Evolutionary conservation across 1,140 invertebrate genomes (phyloP), one percentile per base, ranked within the genome.

Genomic region (Scaptomyza graminum): DNA sequence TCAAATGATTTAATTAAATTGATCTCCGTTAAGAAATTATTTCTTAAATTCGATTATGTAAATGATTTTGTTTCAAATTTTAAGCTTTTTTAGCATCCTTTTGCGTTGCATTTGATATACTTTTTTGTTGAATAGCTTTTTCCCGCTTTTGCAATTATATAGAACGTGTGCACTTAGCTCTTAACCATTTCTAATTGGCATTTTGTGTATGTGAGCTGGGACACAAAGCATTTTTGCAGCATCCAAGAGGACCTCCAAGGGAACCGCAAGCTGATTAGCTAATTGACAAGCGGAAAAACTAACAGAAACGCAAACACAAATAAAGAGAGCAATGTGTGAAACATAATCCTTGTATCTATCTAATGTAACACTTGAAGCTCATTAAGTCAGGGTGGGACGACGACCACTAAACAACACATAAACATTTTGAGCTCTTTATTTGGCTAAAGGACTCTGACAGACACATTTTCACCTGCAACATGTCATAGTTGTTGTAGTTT

Each of bases 191-290:
- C 25, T 47, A 44, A 63, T 60, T 63, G n/a, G 2, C 16, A 11
- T 18, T 51, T 39, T 2, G 11, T 16, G 9, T 34, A 43, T 16
- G 2, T 16, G 6, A 3, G 43, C 25, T 55, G 5, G 31, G 6
- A 13, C 3, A 8, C 6, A 51, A 59, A 50, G 34, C 15, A 43
- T 3, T 12, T 49, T 12, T 9, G 16, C 8, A 11, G 2, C 11
- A 61, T 28, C 39, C 9, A 44, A 62, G n/a, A n/a, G n/a, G n/a
- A n/a, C n/a, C n/a, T 28, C 39, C 9, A 49, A 37, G 28, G 8
- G 18, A 13, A 34, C 31, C 61, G 16, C 77, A 74, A 83, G 66
- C 70, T 74, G 70, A 83, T 82, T 83, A 81, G 52, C 79, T 82
- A 82, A 82, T 83, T 78, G 66, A 64, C 60, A 59, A 68, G n/a